Evolutionary conservation across 2,888 invertebrate species (phyloP), one percentile per base, ranked within the genome.

Genomic region (Xestia ashworthii): DNA sequence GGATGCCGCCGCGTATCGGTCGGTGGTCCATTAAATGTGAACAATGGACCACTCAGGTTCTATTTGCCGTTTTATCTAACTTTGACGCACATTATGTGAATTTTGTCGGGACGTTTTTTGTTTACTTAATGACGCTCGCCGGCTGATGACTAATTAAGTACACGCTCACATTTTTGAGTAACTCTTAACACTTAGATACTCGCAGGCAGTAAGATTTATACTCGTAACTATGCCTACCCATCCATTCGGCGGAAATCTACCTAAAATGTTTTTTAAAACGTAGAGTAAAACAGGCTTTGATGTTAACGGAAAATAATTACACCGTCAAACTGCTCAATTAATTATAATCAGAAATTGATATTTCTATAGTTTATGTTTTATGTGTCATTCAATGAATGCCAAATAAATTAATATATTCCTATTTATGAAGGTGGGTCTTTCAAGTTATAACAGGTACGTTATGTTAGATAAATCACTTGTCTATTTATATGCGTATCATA

Each of bases 21-120:
- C 94, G 95, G 96, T 96, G 96, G 96, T 95, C 96, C 96, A 95
- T 95, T 95, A 95, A 94, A 89, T 83, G 81, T 92, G 93, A 95
- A 96, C 96, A 96, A 96, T 95, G 94, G 95, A 79, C 93, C 93
- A 93, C 95, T 95, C 92, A 91, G 91, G 90, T 93, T 93, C 94
- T 95, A 94, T 95, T 95, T 93, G 94, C 94, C 91, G 92, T 93
- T 95, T 95, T 95, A 96, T 95, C 95, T 94, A 93, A 93, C 91
- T 95, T 93, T 95, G 93, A 95, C 95, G 94, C 93, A 94, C 93
- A 93, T 95, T 95, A 95, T 94, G 95, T 95, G 95, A 94, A 93
- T 93, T 94, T 93, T 92, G 93, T 90, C 93, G 93, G 93, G 88
- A 90, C 86, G 91, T 93, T 93, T 92, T 92, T 87, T 90, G 87